phyloP scores from a whole-genome alignment of 2,888 invertebrate genomes.

The Tuta absoluta region DNA sequence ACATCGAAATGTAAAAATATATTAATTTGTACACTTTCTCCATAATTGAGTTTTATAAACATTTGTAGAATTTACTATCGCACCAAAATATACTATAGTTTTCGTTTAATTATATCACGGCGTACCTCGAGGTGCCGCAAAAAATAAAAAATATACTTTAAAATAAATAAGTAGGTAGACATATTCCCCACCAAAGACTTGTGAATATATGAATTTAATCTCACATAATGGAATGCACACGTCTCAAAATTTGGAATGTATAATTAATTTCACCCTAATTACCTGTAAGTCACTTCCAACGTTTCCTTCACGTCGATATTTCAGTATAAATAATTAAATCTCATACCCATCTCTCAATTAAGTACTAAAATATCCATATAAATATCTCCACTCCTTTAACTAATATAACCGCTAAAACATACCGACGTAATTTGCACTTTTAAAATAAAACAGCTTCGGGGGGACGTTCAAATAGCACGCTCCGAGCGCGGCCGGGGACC shows the following conservation, averaged over 20 bases:
- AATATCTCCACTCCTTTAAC: slow-evolving; percentile 69
- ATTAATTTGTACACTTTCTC: slow-evolving; percentile 79
- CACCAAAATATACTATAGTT: slow-evolving; percentile 77
- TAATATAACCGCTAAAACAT: slow-evolving; percentile 68
- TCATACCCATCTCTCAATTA: slow-evolving; percentile 61
- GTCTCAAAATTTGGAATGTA: slow-evolving; percentile 64
- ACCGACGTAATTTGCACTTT: slow-evolving; percentile 77
- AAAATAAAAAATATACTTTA: slow-evolving; percentile 59
- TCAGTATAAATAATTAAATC: slow-evolving; percentile 42
- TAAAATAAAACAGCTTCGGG: slow-evolving; percentile 70
- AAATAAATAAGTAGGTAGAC: slow-evolving; percentile 63
- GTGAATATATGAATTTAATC: slow-evolving; percentile 46
- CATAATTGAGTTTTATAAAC: slow-evolving; percentile 67
- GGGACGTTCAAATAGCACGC: slow-evolving; percentile 76
- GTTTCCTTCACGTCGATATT: slow-evolving; percentile 40
- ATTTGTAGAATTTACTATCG: slow-evolving; percentile 80
- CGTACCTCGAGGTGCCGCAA: slow-evolving; percentile 62
- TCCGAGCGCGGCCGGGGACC: slow-evolving; percentile 40
- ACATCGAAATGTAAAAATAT: slow-evolving; percentile 80
- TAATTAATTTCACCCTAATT: slow-evolving; percentile 43
- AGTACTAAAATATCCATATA: slow-evolving; percentile 76
- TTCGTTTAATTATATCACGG: slow-evolving; percentile 61
- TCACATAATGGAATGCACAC: slow-evolving; percentile 62
- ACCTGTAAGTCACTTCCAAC: slow-evolving; percentile 35
- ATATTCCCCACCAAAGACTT: slow-evolving; percentile 71